Evolutionary conservation across 2,113 vertebrate genomes (phyloP), one percentile per base, ranked within the genome.

Genomic region (Muntiacus reevesi): DNA sequence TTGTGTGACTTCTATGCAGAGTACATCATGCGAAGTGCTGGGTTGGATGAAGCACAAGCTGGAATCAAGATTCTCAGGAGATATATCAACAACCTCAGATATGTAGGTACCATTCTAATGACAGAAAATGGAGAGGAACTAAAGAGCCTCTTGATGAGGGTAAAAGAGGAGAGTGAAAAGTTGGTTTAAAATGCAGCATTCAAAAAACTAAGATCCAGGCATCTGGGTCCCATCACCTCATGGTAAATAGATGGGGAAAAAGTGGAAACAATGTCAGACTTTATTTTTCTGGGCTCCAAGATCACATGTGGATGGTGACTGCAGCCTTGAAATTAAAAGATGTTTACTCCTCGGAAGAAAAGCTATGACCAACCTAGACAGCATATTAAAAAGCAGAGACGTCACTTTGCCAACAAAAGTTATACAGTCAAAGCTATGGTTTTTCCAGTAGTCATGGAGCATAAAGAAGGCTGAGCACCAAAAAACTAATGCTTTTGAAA

Each of bases 21-120:
- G n/a, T 3, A 6, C 0, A 12, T 71, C 64, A 36, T 12, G 64
- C 4, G 1, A 23, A 71, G 19, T 1, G 4, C n/a, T 36, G 19
- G n/a, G 64, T 19, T 71, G n/a, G n/a, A 71, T 5, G 64, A 23
- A 71, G 19, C 1, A 0, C 64, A 36, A 71, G n/a, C n/a, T 71
- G n/a, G n/a, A 36, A 71, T 36, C 64, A 36, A 36, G n/a, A 36
- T 36, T 23, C 19, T 23, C 64, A 12, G 64, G n/a, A 71, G n/a
- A 36, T 1, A 2, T 36, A 6, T 36, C n/a, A 36, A 36, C 19
- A 71, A 36, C n/a, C n/a, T 71, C 64, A 36, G 17, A 71, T 3
- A 71, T 3, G 19, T 19, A 71, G 9, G 36, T 71, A 21, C 64
- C 19, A 3, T 19, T 71, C 2, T 12, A 36, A 23, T 36, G n/a